Evolutionary conservation across 2,797 vertebrate species (phyloP).

Genomic region (Sebastes miniatus): DNA sequence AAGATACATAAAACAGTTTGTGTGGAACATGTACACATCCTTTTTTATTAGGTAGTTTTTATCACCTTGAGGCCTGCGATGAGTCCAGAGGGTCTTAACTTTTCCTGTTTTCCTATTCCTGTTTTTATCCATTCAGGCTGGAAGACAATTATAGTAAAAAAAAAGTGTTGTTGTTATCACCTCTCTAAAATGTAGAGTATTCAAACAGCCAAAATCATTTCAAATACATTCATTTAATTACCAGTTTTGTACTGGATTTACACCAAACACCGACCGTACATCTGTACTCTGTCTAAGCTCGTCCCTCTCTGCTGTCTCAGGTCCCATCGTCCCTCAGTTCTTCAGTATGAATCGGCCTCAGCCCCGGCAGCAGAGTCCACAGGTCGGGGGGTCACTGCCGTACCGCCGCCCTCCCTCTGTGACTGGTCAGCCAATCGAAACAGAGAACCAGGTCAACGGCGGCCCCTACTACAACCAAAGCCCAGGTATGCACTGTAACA

Average conservation of each 20-base stretch:
- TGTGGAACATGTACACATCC: not conserved
- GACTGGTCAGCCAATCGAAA: conserved; percentile 84
- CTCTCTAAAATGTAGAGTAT: not conserved
- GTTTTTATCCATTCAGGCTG: not conserved
- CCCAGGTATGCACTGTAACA: conserved; percentile 62
- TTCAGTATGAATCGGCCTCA: conserved; percentile 97
- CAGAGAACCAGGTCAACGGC: conserved; percentile 85
- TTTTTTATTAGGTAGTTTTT: not conserved
- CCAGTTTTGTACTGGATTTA: not conserved
- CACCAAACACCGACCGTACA: not conserved
- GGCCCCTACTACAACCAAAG: conserved; percentile 70
- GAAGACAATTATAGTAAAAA: not conserved
- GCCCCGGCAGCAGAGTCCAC: conserved; percentile 86
- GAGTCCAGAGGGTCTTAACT: not conserved
- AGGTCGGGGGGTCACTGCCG: conserved; percentile 93
- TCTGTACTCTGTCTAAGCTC: not conserved
- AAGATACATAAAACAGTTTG: not conserved
- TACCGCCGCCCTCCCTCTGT: conserved; percentile 92
- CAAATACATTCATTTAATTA: not conserved
- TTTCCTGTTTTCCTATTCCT: not conserved
- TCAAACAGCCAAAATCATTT: not conserved
- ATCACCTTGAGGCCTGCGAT: not conserved
- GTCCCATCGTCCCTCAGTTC: conserved; percentile 92
- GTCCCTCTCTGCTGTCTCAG: conserved; percentile 24
- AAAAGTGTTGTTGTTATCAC: not conserved